Conservation (phyloP, 2,113 vertebrate genomes). For the Prionailurus viverrinus region DNA sequence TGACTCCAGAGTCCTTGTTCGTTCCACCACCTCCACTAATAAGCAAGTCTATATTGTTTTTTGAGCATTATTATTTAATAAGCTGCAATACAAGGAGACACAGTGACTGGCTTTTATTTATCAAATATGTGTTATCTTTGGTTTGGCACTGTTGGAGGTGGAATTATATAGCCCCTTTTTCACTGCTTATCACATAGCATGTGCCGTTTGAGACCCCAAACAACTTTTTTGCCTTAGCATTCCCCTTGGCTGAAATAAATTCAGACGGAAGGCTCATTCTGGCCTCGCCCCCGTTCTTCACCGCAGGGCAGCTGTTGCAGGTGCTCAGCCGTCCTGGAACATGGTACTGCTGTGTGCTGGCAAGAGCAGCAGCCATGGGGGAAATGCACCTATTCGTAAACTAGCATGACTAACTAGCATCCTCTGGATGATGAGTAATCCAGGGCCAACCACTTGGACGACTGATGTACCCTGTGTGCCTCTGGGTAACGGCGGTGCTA, state of each 20-base stretch:
- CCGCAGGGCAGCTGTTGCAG: slow-evolving; percentile 21
- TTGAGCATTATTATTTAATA: not conserved
- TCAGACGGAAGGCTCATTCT: not conserved
- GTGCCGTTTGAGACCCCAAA: not conserved
- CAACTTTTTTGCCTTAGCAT: not conserved
- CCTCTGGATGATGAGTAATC: not conserved
- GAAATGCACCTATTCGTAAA: not conserved
- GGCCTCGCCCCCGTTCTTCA: not conserved
- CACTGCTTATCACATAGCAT: not conserved
- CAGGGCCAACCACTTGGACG: not conserved
- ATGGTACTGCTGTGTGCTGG: not conserved
- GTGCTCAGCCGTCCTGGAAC: not conserved
- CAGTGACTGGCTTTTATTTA: not conserved
- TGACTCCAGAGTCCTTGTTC: not conserved
- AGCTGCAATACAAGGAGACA: not conserved
- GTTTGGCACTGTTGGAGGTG: not conserved
- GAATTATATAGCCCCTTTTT: not conserved
- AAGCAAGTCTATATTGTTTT: not conserved
- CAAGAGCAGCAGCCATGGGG: not conserved
- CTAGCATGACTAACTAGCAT: not conserved
- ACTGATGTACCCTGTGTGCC: not conserved
- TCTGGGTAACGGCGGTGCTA: not conserved
- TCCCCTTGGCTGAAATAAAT: not conserved
- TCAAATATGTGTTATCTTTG: not conserved
- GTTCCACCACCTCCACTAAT: not conserved